phyloP scores from a whole-genome alignment of 2,888 invertebrate species.

The Neocrepidodera transversa region DNA sequence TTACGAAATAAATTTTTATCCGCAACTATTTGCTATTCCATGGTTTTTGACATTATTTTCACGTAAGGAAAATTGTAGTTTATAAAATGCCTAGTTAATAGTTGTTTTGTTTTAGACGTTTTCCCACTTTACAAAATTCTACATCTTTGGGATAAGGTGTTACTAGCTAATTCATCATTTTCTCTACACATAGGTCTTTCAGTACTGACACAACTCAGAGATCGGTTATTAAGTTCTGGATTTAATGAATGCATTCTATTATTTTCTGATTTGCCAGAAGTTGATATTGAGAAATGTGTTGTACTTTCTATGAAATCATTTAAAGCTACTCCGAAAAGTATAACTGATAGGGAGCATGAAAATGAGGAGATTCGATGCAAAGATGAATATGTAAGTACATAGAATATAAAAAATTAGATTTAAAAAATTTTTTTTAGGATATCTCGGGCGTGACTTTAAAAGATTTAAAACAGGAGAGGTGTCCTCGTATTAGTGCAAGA shows the following conservation, averaged over 20 bases:
- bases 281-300: slow-evolving; percentile 93
- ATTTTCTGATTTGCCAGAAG: slow-evolving; percentile 98
- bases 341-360: slow-evolving; percentile 84
- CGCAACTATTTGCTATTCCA: slow-evolving; percentile 97
- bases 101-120: slow-evolving; percentile 74
- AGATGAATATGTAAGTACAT: slow-evolving; percentile 46
- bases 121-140: slow-evolving; percentile 98
- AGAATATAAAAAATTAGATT: neutral
- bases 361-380: slow-evolving; percentile 45
- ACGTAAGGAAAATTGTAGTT: slow-evolving; percentile 72
- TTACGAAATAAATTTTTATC: slow-evolving; percentile 91
- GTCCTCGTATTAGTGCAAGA: slow-evolving; percentile 84
- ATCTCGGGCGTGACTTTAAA: slow-evolving; percentile 73
- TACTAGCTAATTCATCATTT: slow-evolving; percentile 91
- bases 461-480: slow-evolving; percentile 75
- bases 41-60: slow-evolving; percentile 99
- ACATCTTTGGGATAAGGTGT: slow-evolving; percentile 95
- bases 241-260: slow-evolving; percentile 98
- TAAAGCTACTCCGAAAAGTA: slow-evolving; percentile 84
- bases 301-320: slow-evolving; percentile 87
- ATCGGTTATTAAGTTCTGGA: slow-evolving; percentile 83
- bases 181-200: slow-evolving; percentile 95
- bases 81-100: too few species aligned
- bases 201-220: slow-evolving; percentile 86
- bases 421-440: slow-evolving; percentile 63